Evolutionary conservation across 2,888 invertebrate genomes (phyloP).

Genomic region (Calliopum simillimum): DNA sequence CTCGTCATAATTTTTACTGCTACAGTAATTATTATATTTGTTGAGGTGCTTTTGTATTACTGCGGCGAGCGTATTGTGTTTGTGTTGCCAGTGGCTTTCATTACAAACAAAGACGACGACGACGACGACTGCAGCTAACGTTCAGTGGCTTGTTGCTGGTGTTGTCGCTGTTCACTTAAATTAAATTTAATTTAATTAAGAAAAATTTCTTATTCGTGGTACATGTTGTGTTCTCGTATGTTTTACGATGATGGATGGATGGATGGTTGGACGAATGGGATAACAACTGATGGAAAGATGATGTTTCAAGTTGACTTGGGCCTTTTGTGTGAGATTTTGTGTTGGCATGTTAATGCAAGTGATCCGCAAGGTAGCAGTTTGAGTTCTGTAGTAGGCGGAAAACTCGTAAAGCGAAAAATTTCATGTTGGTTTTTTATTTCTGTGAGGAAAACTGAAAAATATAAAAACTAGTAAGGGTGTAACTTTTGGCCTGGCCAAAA

Average conservation of each 20-base stretch:
- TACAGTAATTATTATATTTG: constrained; percentile 31
- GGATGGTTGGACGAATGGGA: no score
- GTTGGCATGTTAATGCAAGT: no score
- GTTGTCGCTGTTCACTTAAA: constrained; percentile 20
- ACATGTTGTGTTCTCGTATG: constrained; percentile 7
- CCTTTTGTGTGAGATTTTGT: no score
- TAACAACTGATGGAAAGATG: no score
- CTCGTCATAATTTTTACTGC: not conserved
- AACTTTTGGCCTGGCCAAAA: no score
- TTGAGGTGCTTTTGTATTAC: not conserved
- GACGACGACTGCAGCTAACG: not conserved
- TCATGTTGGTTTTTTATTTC: no score
- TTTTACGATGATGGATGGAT: constrained; percentile 11
- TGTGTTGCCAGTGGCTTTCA: constrained; percentile 22
- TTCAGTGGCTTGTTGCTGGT: constrained; percentile 1
- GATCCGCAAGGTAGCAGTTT: no score
- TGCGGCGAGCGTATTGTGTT: not conserved
- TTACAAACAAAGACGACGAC: constrained; percentile 8
- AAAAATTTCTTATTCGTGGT: constrained; percentile 12
- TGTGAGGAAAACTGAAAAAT: no score
- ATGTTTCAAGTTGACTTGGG: no score
- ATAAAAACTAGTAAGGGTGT: no score
- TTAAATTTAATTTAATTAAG: constrained; percentile 28
- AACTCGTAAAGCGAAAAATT: no score
- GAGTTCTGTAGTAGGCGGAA: no score